Percentiles rank a stretch among this genome's conserved stretches.
Evolutionary conservation across 2,113 vertebrate genomes (phyloP).

Genomic region (Rutilus rutilus): DNA sequence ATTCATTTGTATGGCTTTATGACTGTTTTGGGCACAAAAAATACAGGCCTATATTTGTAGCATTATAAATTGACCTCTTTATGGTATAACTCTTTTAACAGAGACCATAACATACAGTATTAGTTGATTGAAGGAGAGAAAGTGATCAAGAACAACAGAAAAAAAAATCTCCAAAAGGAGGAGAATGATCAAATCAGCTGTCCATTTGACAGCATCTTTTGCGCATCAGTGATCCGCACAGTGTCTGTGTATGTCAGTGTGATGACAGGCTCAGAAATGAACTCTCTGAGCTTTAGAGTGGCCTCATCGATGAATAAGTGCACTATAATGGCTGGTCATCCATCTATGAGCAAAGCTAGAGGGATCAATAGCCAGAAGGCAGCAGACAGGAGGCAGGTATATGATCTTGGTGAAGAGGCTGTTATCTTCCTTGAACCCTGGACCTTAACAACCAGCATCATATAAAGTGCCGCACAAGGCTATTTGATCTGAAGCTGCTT

Average conservation of each 20-base stretch:
- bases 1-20: too few species aligned
- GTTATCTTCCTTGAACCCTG: slow-evolving; percentile 14
- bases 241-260: slow-evolving; percentile 20
- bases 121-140: not conserved
- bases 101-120: not conserved
- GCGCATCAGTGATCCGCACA: not conserved
- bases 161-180: not conserved
- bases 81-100: not conserved
- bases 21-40: too few species aligned
- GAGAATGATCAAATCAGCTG: not conserved
- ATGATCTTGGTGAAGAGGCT: slow-evolving; percentile 14
- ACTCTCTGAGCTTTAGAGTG: slow-evolving; percentile 16
- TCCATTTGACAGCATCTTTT: not conserved
- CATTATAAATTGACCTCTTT: not conserved
- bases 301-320: slow-evolving; percentile 39
- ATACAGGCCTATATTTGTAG: too few species aligned
- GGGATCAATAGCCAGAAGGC: slow-evolving; percentile 37
- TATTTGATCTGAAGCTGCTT: not conserved
- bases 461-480: not conserved
- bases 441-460: not conserved
- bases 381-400: not conserved
- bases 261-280: slow-evolving; percentile 34
- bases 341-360: slow-evolving; percentile 14
- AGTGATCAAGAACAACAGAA: not conserved
- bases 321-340: slow-evolving; percentile 28